Evolutionary conservation across 2,888 invertebrate genomes (phyloP), one percentile per base, ranked within the genome.

Genomic region (Mechanitis messenoides): DNA sequence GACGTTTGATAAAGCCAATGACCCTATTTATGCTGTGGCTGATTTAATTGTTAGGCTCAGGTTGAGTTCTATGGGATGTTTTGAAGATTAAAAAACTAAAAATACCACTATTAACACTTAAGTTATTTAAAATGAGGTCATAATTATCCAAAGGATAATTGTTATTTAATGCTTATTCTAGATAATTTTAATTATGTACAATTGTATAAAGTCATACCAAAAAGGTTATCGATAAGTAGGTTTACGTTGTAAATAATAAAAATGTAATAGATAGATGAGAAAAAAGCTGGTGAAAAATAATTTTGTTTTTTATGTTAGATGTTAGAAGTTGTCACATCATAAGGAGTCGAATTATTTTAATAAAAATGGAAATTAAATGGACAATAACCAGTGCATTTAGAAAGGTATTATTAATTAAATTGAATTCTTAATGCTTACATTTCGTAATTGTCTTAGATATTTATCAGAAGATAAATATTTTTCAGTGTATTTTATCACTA

Each of bases 41-140:
- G 89, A 86, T 72, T 74, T 79, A 55, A 74, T 89, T 58, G 73
- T 85, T 1, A 83, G 78, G 64, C 68, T 88, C 1, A 79, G 69
- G 28, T 65, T 68, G 20, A 84, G 77, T 63, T 73, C 78, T 2
- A 63, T 74, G 11, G 73, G 74, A 53, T 84, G 81, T 68, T 74
- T 74, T 55, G 79, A 77, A 56, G 75, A 79, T 68, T 76, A 71
- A 64, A 46, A 11, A 46, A 28, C 45, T 56, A 50, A 20, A 31
- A 31, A 6, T n/a, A 42, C 11, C 42, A 31, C 1, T 50, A 50
- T 3, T 31, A 47, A 1, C 28, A 47, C 3, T 47, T 20, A 6
- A 20, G 2, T 5, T 0, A 47, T n/a, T n/a, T 4, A 47, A 46
- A 2, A n/a, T 20, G 20, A n/a, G 20, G 28, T n/a, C 20, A 6